Evolutionary conservation across 64 coral and sea anemone species (phyloP), one percentile per base, ranked within the genome.

Genomic region (Actinia equina): DNA sequence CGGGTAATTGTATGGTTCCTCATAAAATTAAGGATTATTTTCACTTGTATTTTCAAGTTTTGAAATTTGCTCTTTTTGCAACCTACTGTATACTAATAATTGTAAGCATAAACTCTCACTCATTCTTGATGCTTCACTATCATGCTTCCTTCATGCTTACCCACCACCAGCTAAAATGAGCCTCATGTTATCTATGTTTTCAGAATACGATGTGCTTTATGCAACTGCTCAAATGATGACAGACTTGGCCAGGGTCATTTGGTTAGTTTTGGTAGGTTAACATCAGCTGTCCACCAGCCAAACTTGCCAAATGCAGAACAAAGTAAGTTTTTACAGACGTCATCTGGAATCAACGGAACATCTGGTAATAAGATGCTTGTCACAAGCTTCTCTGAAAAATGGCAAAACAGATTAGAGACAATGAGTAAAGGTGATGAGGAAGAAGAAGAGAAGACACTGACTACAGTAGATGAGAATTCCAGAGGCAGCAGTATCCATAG

Each of bases 181-280:
- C 30, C 30, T 37, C 30, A 37, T 37, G 30, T 1, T 37, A 1
- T 37, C 30, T 37, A 0, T 37, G 30, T 37, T 37, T 61, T 41
- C 71, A 97, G 94, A 88, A 76, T 93, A 8, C 53, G 67, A 44
- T 97, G 94, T 97, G 94, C 91, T 0, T 79, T 97, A 59, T 97
- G 94, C 59, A 97, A 93, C 81, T 93, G 94, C 60, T 37, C 87
- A 23, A 88, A 83, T 60, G 87, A 93, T 71, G 93, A 88, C 59
- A 25, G 90, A 14, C 55, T 97, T 22, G 94, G 94, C 30, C 94
- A 97, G 84, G 94, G 94, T 2, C 86, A 93, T 42, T 67, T 97
- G 23, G 80, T 97, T 37, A 93, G 94, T 65, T 97, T 97, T 76
- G 94, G 94, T 44, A 67, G 26, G 27, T n/a, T 82, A 14, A 26